phyloP scores from a whole-genome alignment of 64 coral and sea anemone species.

The Porites lutea region DNA sequence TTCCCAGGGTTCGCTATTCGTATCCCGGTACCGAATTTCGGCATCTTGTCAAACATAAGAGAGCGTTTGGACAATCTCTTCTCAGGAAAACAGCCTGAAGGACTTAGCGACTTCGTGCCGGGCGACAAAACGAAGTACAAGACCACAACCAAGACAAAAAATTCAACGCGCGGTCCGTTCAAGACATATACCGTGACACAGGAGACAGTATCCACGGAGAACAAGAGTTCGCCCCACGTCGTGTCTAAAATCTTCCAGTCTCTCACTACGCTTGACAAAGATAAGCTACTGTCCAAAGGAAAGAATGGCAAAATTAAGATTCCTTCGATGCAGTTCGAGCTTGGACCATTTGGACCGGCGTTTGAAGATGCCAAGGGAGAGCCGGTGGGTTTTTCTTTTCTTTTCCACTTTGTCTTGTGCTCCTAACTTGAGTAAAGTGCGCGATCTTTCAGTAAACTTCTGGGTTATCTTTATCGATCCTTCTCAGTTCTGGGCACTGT shows the following conservation, averaged over 20 bases:
- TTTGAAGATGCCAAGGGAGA: conserved; percentile 31
- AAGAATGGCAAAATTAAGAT: conserved; percentile 58
- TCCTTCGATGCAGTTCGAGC: conserved; percentile 47
- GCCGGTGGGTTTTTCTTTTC: background rate
- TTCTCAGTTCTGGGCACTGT: no score
- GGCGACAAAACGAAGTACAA: conserved; percentile 71
- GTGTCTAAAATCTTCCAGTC: conserved; percentile 73
- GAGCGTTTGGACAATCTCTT: conserved; percentile 26
- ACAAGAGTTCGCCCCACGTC: conserved; percentile 77
- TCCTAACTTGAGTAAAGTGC: no score
- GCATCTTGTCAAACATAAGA: conserved; percentile 5
- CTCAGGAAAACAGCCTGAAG: background rate
- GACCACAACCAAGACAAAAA: conserved; percentile 76
- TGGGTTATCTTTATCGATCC: no score
- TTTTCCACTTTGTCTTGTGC: background rate
- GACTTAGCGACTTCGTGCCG: background rate
- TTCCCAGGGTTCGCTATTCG: conserved; percentile 64
- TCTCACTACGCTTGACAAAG: conserved; percentile 69
- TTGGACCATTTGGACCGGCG: conserved; percentile 58
- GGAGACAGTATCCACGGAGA: conserved; percentile 82
- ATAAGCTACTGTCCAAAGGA: conserved; percentile 37
- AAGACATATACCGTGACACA: conserved; percentile 83
- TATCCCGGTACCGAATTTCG: conserved; percentile 56
- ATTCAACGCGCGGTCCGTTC: conserved; percentile 70
- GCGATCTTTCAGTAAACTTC: no score